A percentile compares a stretch with the other conserved stretches of the same genome.
phyloP scores from a whole-genome alignment of 2,113 vertebrate species.

The Cavia aperea region DNA sequence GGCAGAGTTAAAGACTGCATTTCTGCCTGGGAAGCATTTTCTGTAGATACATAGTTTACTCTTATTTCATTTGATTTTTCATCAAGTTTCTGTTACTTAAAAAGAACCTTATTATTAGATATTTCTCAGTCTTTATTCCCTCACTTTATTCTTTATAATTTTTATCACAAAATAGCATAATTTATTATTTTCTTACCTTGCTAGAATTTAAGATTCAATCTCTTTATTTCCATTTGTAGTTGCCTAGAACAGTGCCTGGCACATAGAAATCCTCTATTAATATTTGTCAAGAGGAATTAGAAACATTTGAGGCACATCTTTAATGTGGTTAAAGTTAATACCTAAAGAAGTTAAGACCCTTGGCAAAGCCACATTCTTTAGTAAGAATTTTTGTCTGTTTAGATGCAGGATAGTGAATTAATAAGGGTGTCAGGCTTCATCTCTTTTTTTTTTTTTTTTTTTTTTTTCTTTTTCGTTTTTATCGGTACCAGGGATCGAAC shows the following conservation, averaged over 20 bases:
- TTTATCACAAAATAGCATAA: not conserved
- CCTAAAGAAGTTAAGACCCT: not conserved
- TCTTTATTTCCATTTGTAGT: not conserved
- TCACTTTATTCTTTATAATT: not conserved
- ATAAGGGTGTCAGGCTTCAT: not conserved
- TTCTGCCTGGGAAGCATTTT: not conserved
- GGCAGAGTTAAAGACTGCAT: not conserved
- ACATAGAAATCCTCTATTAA: not conserved
- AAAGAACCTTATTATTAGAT: not conserved
- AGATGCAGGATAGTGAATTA: not conserved
- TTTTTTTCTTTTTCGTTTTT: no score
- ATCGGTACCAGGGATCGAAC: no score
- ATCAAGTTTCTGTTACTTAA: not conserved
- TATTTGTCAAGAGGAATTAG: slow-evolving; percentile 12
- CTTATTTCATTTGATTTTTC: not conserved
- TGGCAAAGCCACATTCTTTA: not conserved
- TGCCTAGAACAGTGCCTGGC: not conserved
- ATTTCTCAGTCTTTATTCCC: not conserved
- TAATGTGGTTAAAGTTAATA: not conserved
- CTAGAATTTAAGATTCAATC: not conserved
- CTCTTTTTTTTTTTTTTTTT: no score
- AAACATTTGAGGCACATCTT: not conserved
- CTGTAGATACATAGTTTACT: not conserved
- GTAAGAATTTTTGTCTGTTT: not conserved
- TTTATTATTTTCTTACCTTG: not conserved